These are phyloP conservation scores for Cnemophilus loriae DNA, from an alignment of 2,113 vertebrate genomes.

Conservation along the genomic window DNA sequence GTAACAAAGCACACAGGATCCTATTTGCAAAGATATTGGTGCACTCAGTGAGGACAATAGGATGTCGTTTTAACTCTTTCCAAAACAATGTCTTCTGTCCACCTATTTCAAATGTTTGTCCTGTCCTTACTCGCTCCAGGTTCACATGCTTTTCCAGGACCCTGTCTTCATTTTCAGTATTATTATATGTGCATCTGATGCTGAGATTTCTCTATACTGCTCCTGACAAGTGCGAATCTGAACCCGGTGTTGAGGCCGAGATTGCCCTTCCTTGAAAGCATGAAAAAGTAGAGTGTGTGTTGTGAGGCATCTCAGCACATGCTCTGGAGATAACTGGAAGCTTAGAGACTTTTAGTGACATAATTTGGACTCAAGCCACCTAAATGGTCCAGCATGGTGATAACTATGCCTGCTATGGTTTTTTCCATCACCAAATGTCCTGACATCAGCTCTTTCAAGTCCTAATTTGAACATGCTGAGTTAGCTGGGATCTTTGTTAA, in stretches of 20 bases:
- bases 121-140: accelerated
- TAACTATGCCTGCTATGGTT: background rate
- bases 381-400: background rate
- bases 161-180: background rate
- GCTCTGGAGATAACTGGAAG: background rate
- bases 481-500: background rate
- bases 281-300: background rate
- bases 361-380: background rate
- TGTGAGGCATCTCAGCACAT: background rate
- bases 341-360: background rate
- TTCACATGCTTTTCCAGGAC: background rate
- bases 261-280: background rate
- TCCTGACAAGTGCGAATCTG: background rate
- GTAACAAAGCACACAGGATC: background rate
- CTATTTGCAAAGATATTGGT: background rate
- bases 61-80: background rate
- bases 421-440: background rate
- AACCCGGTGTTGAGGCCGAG: background rate
- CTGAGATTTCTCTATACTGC: background rate
- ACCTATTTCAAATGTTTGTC: background rate
- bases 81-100: background rate
- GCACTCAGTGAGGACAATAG: background rate
- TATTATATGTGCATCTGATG: background rate
- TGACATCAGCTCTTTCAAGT: background rate
- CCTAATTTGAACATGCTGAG: background rate